Evolutionary conservation across 2,113 vertebrate genomes (phyloP).

Genomic region (Thunnus thynnus): DNA sequence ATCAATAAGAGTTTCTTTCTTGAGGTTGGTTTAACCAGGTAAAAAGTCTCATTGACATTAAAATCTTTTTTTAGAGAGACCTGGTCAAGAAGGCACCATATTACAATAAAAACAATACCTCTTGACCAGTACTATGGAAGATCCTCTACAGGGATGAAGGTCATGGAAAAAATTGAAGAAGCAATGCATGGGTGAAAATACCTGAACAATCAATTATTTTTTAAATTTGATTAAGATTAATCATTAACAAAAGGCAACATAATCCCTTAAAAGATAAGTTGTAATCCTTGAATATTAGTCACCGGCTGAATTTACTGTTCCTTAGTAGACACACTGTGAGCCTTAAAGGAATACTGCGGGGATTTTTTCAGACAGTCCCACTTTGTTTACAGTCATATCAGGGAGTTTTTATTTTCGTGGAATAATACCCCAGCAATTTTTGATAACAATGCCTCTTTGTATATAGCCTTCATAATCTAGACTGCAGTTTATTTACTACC

Average conservation of each 20-base stretch:
- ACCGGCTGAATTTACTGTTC: not conserved
- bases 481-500: not conserved
- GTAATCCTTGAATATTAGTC: conserved; percentile 19
- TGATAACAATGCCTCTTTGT: conserved; percentile 1
- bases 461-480: rapidly evolving
- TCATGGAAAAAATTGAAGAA: no score
- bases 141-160: no score
- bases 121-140: no score
- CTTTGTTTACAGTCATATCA: not conserved
- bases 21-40: no score
- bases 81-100: no score
- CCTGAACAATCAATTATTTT: not conserved
- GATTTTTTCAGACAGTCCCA: not conserved
- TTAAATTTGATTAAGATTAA: conserved; percentile 5
- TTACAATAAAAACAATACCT: no score
- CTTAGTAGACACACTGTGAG: not conserved
- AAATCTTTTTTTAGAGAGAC: no score
- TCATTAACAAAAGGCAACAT: not conserved
- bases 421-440: not conserved
- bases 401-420: not conserved
- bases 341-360: not conserved
- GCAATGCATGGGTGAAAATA: no score
- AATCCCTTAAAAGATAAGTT: conserved; percentile 24
- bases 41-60: no score
- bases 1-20: no score